phyloP scores from a whole-genome alignment of 37 sponge, comb jelly and placozoan genomes.

The Chondrosia reniformis region DNA sequence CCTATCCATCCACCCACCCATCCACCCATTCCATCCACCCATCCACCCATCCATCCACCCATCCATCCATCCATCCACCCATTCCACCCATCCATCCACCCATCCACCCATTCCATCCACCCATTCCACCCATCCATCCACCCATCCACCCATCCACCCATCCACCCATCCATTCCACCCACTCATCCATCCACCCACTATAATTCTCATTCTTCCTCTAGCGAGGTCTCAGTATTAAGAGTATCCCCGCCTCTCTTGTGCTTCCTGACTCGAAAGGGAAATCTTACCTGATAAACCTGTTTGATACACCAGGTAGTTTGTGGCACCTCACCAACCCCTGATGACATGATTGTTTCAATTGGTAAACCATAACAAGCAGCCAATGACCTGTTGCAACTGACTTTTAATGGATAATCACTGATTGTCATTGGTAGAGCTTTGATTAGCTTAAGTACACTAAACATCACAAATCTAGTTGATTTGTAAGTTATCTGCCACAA shows the following conservation, averaged over 20 bases:
- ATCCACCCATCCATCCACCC: not conserved
- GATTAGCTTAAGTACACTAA: no score
- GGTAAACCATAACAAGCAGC: no score
- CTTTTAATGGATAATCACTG: no score
- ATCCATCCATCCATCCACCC: not conserved
- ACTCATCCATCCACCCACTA: not conserved
- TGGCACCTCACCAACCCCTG: no score
- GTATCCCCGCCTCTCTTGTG: slow-evolving; percentile 77
- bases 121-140: not conserved
- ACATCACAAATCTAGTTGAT: no score
- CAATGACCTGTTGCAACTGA: no score
- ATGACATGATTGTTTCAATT: no score
- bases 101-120: not conserved
- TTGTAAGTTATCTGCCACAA: no score
- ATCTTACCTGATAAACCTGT: slow-evolving; percentile 86
- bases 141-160: not conserved
- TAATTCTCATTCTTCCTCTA: not conserved
- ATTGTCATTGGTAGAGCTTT: no score
- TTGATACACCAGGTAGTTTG: slow-evolving; percentile 91
- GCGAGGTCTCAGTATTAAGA: slow-evolving; percentile 90
- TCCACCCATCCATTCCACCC: not conserved
- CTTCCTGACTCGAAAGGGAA: slow-evolving; percentile 80
- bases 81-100: not conserved
- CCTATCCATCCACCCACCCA: not conserved
- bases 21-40: not conserved